Conservation (phyloP, 2,888 invertebrate genomes). For the Uloborus plumipes region DNA sequence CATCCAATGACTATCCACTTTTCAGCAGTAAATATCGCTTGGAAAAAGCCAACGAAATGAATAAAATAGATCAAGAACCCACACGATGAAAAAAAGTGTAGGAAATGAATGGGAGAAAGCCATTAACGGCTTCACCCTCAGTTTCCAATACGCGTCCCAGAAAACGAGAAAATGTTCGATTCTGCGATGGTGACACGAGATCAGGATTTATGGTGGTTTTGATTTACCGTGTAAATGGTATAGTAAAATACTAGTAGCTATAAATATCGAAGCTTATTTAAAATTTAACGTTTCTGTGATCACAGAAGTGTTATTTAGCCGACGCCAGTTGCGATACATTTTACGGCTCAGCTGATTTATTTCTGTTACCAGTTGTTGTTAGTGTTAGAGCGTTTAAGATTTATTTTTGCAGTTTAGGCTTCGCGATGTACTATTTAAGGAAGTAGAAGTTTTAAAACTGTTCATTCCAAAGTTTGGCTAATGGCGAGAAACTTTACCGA, state of each 20-base stretch:
- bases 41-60: neutral
- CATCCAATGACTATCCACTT: too few species aligned
- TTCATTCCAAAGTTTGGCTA: too few species aligned
- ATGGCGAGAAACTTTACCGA: too few species aligned
- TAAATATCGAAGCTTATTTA: slow-evolving; percentile 43
- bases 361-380: too few species aligned
- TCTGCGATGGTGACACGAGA: slow-evolving; percentile 9
- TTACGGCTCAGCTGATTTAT: neutral
- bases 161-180: slow-evolving; percentile 31
- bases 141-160: slow-evolving; percentile 17
- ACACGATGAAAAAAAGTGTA: neutral
- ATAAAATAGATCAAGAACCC: slow-evolving; percentile 1
- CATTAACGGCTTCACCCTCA: slow-evolving; percentile 32
- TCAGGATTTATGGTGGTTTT: slow-evolving; percentile 39
- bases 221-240: slow-evolving; percentile 36
- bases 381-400: too few species aligned
- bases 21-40: too few species aligned
- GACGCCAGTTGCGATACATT: neutral
- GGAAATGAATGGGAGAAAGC: slow-evolving; percentile 26
- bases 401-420: too few species aligned
- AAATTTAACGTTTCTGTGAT: slow-evolving; percentile 48
- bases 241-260: slow-evolving; percentile 31
- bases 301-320: slow-evolving; percentile 35
- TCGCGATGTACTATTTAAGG: too few species aligned
- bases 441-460: too few species aligned